A percentile compares a stretch with the other conserved stretches of the same genome.
phyloP scores from a whole-genome alignment of 2,888 invertebrate species.

The Andrena bucephala region DNA sequence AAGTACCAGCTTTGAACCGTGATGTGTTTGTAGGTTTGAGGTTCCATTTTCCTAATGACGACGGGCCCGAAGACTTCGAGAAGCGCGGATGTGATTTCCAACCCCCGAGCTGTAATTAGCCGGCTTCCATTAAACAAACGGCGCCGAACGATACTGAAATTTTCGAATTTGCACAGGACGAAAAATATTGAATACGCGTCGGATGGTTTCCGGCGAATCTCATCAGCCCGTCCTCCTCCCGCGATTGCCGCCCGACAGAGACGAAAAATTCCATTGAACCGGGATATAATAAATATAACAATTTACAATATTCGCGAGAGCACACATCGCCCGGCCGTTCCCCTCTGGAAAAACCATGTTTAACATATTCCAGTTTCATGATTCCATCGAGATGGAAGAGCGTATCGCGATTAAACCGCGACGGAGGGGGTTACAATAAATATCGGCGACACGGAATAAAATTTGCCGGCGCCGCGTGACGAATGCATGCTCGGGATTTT shows the following conservation, averaged over 20 bases:
- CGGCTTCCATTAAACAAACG: neutral
- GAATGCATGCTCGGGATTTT: constrained; percentile 30
- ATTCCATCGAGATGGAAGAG: neutral
- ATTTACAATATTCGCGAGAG: constrained; percentile 10
- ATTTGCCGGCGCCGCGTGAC: constrained; percentile 3
- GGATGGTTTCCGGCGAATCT: neutral
- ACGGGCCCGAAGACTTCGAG: neutral
- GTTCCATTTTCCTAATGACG: neutral
- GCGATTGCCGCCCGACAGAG: no score
- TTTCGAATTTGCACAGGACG: neutral
- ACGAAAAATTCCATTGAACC: neutral
- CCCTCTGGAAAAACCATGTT: neutral
- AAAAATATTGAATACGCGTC: neutral
- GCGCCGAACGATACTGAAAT: neutral
- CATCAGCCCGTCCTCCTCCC: neutral
- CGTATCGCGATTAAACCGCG: neutral
- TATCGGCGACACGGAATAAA: neutral
- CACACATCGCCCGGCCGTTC: neutral
- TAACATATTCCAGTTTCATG: neutral
- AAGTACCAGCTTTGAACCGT: neutral
- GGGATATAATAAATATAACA: constrained; percentile 15
- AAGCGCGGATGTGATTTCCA: neutral
- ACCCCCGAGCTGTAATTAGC: neutral
- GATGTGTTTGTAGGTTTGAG: neutral
- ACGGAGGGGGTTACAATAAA: neutral